Evolutionary conservation across 1,140 invertebrate species (phyloP).

Genomic region (Goniozus legneri): DNA sequence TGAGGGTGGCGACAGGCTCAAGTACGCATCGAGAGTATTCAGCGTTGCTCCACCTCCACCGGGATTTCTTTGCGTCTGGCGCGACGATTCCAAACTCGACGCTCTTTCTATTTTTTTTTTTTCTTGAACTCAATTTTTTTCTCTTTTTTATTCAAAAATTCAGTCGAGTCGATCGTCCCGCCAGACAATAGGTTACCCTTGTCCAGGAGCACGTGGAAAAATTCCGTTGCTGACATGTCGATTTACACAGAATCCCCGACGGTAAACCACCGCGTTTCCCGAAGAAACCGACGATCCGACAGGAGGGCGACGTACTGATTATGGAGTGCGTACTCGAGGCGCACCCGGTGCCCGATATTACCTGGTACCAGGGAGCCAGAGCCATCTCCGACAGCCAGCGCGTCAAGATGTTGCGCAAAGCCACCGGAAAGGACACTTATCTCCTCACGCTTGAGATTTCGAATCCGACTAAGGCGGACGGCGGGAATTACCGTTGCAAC

Average conservation of each 20-base stretch:
- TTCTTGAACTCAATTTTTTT: no score
- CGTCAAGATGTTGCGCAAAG: constrained; percentile 83
- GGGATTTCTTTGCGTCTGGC: no score
- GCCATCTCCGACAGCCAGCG: constrained; percentile 75
- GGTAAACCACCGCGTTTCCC: constrained; percentile 94
- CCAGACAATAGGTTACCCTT: no score
- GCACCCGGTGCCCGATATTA: constrained; percentile 91
- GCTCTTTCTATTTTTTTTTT: no score
- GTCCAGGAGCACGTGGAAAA: no score
- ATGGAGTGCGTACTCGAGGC: constrained; percentile 96
- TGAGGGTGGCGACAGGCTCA: constrained; percentile 81
- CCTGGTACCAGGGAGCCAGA: constrained; percentile 88
- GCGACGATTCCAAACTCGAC: no score
- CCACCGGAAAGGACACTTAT: constrained; percentile 84
- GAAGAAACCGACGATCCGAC: constrained; percentile 94
- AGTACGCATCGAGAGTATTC: constrained; percentile 60
- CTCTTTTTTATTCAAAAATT: no score
- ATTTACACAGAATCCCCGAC: constrained; percentile 76
- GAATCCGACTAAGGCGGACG: constrained; percentile 91
- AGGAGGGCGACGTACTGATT: constrained; percentile 88
- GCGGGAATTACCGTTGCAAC: constrained; percentile 97
- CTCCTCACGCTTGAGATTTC: constrained; percentile 87
- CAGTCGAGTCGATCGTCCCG: no score
- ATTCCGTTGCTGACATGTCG: constrained; percentile 15
- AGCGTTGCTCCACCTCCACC: background rate